Conservation (phyloP, 1,140 invertebrate genomes). For the Megalopta genalis region DNA sequence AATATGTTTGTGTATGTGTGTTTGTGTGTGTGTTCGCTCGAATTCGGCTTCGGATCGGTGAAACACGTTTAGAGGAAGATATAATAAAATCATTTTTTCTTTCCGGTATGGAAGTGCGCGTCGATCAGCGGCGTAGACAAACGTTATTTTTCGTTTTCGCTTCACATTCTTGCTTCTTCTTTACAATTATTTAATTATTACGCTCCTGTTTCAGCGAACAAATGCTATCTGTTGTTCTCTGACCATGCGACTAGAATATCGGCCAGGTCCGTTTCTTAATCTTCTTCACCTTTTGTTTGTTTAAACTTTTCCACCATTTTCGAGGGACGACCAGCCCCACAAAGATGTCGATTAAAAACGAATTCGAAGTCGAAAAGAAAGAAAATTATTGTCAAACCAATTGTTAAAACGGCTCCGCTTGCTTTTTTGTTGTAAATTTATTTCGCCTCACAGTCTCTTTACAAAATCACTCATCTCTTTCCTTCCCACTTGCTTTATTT, state of each 20-base stretch:
- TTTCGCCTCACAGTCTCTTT: no score
- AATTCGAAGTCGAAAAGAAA: neutral
- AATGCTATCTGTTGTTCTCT: neutral
- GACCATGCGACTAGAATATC: constrained; percentile 38
- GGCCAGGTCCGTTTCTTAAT: constrained; percentile 4
- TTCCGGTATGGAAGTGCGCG: constrained; percentile 23
- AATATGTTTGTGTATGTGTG: neutral
- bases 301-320: neutral
- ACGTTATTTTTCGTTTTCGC: neutral
- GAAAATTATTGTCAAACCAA: neutral
- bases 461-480: neutral
- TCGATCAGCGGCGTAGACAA: constrained; percentile 40
- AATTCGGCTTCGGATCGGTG: neutral
- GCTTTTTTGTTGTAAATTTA: neutral
- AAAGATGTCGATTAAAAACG: neutral
- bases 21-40: neutral
- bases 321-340: constrained; percentile 5
- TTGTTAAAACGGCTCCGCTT: neutral
- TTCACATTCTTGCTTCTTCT: no score
- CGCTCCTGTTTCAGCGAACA: constrained; percentile 1
- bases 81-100: neutral
- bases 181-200: neutral
- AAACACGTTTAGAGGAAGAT: neutral
- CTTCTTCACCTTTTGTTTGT: no score
- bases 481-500: neutral